A percentile compares a stretch with the other conserved stretches of the same genome.
Conservation (phyloP, 1,140 invertebrate species). For the Ylistrum balloti region DNA sequence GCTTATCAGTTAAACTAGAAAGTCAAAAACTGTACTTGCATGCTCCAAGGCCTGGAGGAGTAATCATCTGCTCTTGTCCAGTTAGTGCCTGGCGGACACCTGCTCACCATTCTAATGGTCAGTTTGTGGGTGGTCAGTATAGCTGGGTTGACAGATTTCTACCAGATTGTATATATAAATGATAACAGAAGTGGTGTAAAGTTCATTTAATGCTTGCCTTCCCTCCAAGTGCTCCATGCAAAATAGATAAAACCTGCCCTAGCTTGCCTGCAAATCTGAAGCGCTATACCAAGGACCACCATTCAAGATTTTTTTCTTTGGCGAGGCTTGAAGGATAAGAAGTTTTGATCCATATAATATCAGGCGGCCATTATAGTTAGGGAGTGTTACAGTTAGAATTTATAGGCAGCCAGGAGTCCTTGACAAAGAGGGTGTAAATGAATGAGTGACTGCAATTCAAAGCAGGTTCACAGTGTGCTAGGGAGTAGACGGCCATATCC, state of each 20-base stretch:
- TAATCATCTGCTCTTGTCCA: not conserved
- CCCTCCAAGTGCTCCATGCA: constrained; percentile 23
- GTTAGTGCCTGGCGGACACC: not conserved
- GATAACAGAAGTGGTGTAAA: not conserved
- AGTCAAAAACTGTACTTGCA: not conserved
- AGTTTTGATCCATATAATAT: constrained; percentile 40
- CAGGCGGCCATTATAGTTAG: constrained; percentile 14
- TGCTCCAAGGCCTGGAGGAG: no score
- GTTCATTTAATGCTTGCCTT: constrained; percentile 34
- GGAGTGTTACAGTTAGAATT: constrained; percentile 27
- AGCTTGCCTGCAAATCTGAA: not conserved
- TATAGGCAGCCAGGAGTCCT: constrained; percentile 31
- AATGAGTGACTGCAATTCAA: not conserved
- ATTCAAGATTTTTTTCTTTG: constrained; percentile 19
- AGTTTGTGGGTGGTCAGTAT: constrained; percentile 4
- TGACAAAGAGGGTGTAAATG: constrained; percentile 38
- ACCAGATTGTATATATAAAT: not conserved
- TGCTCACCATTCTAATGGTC: not conserved
- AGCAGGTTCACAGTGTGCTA: not conserved
- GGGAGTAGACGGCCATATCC: no score
- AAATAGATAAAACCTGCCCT: constrained; percentile 17
- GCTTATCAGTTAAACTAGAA: not conserved
- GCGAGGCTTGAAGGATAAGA: constrained; percentile 29
- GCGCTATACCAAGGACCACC: not conserved
- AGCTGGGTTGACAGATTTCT: not conserved